Evolutionary conservation across 2,888 invertebrate genomes (phyloP).

Genomic region (Ornithoptera priamus): DNA sequence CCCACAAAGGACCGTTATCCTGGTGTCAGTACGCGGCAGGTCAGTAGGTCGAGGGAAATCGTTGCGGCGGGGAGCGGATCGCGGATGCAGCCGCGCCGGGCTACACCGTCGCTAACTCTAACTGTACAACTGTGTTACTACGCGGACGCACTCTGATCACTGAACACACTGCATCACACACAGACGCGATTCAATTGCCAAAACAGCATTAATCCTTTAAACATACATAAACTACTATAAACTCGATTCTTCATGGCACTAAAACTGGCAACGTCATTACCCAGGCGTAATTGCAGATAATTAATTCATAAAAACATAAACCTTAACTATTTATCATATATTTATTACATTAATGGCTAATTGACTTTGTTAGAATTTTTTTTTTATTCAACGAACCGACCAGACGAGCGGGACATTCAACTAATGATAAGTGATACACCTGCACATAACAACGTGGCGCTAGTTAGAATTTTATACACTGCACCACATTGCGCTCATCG

Average conservation of each 20-base stretch:
- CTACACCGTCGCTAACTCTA: conserved; percentile 15
- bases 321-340: no score
- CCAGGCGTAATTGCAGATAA: no score
- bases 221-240: neutral
- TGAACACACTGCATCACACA: neutral
- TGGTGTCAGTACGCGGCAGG: conserved; percentile 38
- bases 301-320: no score
- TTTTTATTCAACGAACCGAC: no score
- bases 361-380: no score
- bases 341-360: no score
- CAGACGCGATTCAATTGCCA: neutral
- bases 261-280: no score
- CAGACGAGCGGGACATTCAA: no score
- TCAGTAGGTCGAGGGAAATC: conserved; percentile 63
- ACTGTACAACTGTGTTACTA: conserved; percentile 25
- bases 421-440: no score
- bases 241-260: neutral
- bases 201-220: neutral
- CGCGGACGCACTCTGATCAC: neutral
- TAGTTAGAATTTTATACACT: no score
- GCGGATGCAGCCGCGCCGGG: conserved; percentile 22
- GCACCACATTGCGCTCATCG: no score
- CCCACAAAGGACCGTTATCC: conserved; percentile 2
- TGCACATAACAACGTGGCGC: no score
- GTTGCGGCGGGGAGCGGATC: conserved; percentile 32